phyloP scores from a whole-genome alignment of 2,113 vertebrate genomes.

The Syrrhaptes paradoxus region DNA sequence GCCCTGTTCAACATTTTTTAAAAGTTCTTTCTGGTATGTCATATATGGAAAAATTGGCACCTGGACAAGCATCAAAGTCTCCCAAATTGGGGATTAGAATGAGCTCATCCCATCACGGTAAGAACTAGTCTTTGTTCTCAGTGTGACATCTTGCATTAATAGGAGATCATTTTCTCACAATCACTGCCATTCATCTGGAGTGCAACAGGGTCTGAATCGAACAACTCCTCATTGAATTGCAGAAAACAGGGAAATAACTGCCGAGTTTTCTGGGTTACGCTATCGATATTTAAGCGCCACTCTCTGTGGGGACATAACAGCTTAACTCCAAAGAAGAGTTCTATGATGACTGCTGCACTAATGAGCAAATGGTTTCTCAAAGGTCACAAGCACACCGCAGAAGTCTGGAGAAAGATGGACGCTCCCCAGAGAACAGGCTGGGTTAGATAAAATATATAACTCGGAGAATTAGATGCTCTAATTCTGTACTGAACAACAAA shows the following conservation, averaged over 20 bases:
- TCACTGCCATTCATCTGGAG: conserved; percentile 80
- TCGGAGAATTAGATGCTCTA: background rate
- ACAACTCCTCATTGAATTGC: conserved; percentile 82
- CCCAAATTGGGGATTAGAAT: conserved; percentile 67
- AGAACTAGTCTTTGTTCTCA: conserved; percentile 81
- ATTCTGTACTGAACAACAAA: background rate
- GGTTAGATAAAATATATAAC: background rate
- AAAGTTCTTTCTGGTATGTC: conserved; percentile 37
- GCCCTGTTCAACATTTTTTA: background rate
- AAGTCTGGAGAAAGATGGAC: conserved; percentile 6
- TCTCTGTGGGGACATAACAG: conserved; percentile 59
- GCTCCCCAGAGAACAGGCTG: background rate
- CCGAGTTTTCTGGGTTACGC: conserved; percentile 73
- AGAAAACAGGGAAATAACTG: conserved; percentile 77
- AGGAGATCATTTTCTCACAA: conserved; percentile 81
- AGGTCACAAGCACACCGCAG: background rate
- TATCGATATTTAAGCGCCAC: conserved; percentile 76
- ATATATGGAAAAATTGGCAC: conserved; percentile 69
- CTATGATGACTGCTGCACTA: conserved; percentile 59
- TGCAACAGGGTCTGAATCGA: conserved; percentile 63
- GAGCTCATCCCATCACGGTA: conserved; percentile 79
- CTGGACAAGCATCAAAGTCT: conserved; percentile 70
- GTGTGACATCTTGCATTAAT: conserved; percentile 71
- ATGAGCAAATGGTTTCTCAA: conserved; percentile 64
- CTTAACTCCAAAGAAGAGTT: conserved; percentile 72